These are phyloP conservation scores for Sminthurinus aureus DNA, from an alignment of 2,888 invertebrate species.

Conservation along the genomic window DNA sequence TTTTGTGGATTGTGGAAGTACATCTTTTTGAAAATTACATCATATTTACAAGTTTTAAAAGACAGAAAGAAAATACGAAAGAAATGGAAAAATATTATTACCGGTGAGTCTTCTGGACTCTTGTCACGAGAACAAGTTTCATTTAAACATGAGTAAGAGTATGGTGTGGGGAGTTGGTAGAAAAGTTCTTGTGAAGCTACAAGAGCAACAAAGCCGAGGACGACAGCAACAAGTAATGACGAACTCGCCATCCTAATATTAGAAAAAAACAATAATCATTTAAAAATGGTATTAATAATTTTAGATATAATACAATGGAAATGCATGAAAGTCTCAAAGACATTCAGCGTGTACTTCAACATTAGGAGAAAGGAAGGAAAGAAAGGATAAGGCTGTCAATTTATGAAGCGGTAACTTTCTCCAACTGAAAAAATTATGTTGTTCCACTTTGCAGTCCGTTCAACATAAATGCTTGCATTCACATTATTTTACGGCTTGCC, in stretches of 20 bases:
- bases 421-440: background rate
- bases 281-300: background rate
- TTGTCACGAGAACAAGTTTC: conserved; percentile 59
- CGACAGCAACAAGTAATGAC: background rate
- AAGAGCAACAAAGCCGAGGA: conserved; percentile 19
- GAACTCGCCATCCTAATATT: conserved; percentile 12
- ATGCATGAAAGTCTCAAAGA: background rate
- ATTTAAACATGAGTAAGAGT: conserved; percentile 58
- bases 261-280: no score
- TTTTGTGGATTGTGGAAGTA: background rate
- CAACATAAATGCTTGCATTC: no score
- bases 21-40: no score
- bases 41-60: no score
- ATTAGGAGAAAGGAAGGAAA: background rate
- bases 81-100: background rate
- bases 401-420: background rate
- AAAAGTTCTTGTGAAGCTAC: conserved; percentile 53
- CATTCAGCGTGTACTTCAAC: background rate
- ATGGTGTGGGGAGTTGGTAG: conserved; percentile 59
- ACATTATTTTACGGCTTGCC: no score
- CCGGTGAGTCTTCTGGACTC: conserved; percentile 58
- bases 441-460: no score
- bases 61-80: background rate
- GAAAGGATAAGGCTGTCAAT: background rate
- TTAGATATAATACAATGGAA: background rate